phyloP scores from a whole-genome alignment of 2,888 invertebrate species.

The Rapana venosa region DNA sequence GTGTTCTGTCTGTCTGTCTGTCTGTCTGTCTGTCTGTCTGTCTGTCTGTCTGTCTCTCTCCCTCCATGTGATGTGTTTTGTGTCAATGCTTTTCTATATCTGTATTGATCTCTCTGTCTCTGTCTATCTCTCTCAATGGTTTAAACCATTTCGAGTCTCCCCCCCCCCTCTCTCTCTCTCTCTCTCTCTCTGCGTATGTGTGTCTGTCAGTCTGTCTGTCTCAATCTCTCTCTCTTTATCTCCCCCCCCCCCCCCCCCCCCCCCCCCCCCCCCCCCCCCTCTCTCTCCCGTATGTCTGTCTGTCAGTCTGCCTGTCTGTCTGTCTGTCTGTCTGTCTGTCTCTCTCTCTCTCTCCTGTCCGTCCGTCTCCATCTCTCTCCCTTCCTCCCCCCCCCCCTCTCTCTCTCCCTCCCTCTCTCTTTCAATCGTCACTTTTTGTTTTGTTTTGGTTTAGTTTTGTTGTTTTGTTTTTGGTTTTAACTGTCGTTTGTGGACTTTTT shows the following conservation, averaged over 20 bases:
- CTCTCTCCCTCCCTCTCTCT: conserved; percentile 22
- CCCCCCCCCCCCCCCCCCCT: neutral
- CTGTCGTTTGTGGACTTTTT: no score
- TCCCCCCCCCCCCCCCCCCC: neutral
- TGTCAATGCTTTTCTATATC: no score
- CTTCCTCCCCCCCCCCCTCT: conserved; percentile 14
- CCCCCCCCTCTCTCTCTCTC: no score
- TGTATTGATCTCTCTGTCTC: no score
- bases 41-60: no score
- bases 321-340: neutral
- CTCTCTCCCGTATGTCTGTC: neutral
- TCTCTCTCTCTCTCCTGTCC: neutral
- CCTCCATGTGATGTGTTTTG: no score
- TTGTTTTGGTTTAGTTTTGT: neutral
- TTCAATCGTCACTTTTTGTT: neutral
- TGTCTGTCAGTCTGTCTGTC: no score
- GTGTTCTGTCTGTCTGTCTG: no score
- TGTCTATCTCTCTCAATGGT: no score
- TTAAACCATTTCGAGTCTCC: no score
- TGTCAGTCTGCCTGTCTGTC: neutral
- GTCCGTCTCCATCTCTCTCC: conserved; percentile 4
- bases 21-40: no score
- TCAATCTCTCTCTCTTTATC: neutral
- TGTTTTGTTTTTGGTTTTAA: neutral
- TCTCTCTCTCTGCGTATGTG: no score